Evolutionary conservation across 2,113 vertebrate genomes (phyloP).

Genomic region (Pristiophorus japonicus): DNA sequence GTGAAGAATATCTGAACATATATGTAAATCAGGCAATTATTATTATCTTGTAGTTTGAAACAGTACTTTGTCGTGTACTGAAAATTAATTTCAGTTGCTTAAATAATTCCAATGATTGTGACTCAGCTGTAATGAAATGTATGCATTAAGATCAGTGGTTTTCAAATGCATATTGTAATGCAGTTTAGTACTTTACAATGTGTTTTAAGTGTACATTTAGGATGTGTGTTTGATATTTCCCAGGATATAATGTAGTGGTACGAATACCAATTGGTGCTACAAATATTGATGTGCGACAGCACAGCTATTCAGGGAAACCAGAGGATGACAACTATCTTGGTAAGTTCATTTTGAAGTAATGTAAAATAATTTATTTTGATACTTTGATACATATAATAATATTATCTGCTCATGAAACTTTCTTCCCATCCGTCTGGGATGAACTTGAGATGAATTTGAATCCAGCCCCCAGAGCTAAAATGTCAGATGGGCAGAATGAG

Average conservation of each 20-base stretch:
- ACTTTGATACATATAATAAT: neutral
- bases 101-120: neutral
- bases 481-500: neutral
- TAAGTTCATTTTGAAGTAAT: constrained; percentile 54
- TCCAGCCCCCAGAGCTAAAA: neutral
- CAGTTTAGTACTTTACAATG: neutral
- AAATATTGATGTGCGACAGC: constrained; percentile 92
- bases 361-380: neutral
- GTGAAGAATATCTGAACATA: neutral
- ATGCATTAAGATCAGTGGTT: neutral
- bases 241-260: constrained; percentile 92
- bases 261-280: constrained; percentile 93
- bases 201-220: neutral
- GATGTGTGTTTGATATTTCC: constrained; percentile 43
- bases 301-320: constrained; percentile 93
- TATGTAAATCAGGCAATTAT: neutral
- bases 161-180: neutral
- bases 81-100: neutral
- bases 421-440: neutral
- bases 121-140: neutral
- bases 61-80: neutral
- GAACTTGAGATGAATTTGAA: neutral
- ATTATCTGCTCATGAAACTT: neutral
- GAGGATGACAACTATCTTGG: constrained; percentile 99
- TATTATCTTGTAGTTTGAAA: neutral